These are phyloP conservation scores for Rhinogobius similis DNA, from an alignment of 2,113 vertebrate genomes.

Conservation along the genomic window DNA sequence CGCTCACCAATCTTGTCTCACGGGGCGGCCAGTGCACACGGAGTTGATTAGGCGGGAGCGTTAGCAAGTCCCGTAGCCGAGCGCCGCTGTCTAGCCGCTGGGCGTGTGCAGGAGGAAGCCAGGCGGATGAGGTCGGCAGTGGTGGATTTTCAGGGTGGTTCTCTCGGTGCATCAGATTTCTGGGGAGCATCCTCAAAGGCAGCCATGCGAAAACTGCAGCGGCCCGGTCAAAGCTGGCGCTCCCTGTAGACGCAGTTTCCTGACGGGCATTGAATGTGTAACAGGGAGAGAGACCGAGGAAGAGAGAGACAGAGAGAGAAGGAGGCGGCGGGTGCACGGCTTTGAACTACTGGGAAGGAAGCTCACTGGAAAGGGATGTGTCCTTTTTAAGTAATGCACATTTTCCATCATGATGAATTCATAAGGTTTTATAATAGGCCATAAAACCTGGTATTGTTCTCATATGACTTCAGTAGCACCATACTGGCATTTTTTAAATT, in stretches of 20 bases:
- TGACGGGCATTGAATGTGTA: slow-evolving; percentile 62
- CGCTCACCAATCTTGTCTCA: slow-evolving; percentile 53
- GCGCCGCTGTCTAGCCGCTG: slow-evolving; percentile 48
- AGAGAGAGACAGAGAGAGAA: neutral
- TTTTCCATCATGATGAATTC: slow-evolving; percentile 16
- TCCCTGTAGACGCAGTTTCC: slow-evolving; percentile 57
- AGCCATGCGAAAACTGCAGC: slow-evolving; percentile 68
- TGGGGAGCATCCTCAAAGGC: slow-evolving; percentile 59
- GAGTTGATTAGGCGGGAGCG: slow-evolving; percentile 69
- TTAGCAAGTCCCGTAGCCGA: slow-evolving; percentile 62
- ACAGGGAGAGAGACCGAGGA: slow-evolving; percentile 27
- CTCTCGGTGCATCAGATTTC: slow-evolving; percentile 64
- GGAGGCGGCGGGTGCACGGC: slow-evolving; percentile 28
- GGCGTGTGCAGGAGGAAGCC: slow-evolving; percentile 50
- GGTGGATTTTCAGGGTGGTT: slow-evolving; percentile 66
- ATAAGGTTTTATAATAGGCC: slow-evolving; percentile 9
- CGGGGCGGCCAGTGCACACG: slow-evolving; percentile 36
- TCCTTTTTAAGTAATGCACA: slow-evolving; percentile 18
- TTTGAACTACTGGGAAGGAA: slow-evolving; percentile 41
- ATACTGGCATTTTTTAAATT: neutral
- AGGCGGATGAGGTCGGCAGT: slow-evolving; percentile 55
- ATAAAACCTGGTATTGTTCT: slow-evolving; percentile 1
- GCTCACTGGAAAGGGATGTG: slow-evolving; percentile 36
- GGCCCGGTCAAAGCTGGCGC: slow-evolving; percentile 62
- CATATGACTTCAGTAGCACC: neutral